Percentiles rank a stretch among this genome's conserved stretches.
Evolutionary conservation across 2,888 invertebrate species (phyloP).

Genomic region (Chydorus sphaericus): DNA sequence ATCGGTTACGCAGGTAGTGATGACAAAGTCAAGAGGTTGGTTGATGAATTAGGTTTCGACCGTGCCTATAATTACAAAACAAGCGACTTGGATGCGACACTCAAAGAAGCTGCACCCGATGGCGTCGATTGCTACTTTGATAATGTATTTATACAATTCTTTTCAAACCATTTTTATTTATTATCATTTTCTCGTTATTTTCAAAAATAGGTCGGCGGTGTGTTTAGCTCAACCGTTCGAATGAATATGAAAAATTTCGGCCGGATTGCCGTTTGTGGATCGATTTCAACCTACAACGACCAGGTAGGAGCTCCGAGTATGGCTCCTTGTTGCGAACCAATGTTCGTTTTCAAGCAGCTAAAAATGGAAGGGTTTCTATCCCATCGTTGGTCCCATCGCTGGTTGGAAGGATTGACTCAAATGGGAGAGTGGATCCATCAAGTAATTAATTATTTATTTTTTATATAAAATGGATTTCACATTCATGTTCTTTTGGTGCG

Average conservation of each 20-base stretch:
- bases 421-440: constrained; percentile 48
- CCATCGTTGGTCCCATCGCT: constrained; percentile 39
- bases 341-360: constrained; percentile 40
- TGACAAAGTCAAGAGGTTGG: constrained; percentile 52
- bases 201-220: constrained; percentile 49
- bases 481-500: not conserved
- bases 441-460: no score
- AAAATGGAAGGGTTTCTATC: constrained; percentile 47
- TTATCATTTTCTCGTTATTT: not conserved
- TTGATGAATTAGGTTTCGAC: constrained; percentile 48
- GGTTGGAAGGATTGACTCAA: constrained; percentile 45
- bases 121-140: constrained; percentile 64
- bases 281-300: constrained; percentile 46
- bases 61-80: constrained; percentile 57
- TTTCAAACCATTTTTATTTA: not conserved
- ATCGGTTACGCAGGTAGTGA: constrained; percentile 56
- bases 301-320: constrained; percentile 18
- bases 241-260: constrained; percentile 46
- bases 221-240: constrained; percentile 41
- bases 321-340: constrained; percentile 37
- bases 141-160: constrained; percentile 41
- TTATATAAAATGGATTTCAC: not conserved
- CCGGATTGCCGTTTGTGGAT: constrained; percentile 47
- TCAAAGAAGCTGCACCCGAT: constrained; percentile 47
- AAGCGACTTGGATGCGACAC: constrained; percentile 35